These are phyloP conservation scores for Cynocephalus volans DNA, from an alignment of 2,113 vertebrate species.

Conservation along the genomic window DNA sequence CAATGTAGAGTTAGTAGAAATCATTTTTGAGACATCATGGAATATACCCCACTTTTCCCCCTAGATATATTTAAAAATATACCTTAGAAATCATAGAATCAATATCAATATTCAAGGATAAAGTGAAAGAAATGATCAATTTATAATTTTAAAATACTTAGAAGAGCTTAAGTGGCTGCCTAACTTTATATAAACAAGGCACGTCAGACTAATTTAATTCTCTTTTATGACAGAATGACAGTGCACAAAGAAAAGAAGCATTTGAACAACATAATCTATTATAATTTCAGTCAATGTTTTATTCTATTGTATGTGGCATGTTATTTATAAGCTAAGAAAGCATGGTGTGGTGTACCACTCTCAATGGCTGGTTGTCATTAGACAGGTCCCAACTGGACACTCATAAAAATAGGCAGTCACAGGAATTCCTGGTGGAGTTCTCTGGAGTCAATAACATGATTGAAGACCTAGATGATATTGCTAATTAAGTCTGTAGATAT, in stretches of 20 bases:
- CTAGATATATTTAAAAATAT: background rate
- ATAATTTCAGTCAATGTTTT: conserved; percentile 66
- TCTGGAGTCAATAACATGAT: background rate
- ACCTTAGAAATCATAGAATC: background rate
- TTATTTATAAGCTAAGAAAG: conserved; percentile 47
- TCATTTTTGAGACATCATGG: conserved; percentile 6
- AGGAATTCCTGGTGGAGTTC: background rate
- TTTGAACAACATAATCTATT: conserved; percentile 56
- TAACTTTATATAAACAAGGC: conserved; percentile 66
- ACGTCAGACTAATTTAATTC: conserved; percentile 51
- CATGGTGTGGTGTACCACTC: background rate
- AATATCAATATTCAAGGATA: background rate
- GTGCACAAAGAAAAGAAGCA: conserved; percentile 39
- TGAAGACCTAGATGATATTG: conserved; percentile 22
- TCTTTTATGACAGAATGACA: conserved; percentile 49
- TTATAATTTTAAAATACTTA: conserved; percentile 58
- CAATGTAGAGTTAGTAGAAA: background rate
- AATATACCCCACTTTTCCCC: background rate
- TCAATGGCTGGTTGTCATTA: background rate
- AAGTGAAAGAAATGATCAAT: conserved; percentile 63
- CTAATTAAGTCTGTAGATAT: background rate
- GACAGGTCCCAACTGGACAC: background rate
- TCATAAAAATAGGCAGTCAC: background rate
- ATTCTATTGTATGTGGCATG: conserved; percentile 3
- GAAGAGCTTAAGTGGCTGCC: conserved; percentile 32